Percentiles rank a stretch among this genome's conserved stretches.
These are phyloP conservation scores for Cephalopachus bancanus DNA, from an alignment of 2,797 vertebrate species.

Conservation along the genomic window DNA sequence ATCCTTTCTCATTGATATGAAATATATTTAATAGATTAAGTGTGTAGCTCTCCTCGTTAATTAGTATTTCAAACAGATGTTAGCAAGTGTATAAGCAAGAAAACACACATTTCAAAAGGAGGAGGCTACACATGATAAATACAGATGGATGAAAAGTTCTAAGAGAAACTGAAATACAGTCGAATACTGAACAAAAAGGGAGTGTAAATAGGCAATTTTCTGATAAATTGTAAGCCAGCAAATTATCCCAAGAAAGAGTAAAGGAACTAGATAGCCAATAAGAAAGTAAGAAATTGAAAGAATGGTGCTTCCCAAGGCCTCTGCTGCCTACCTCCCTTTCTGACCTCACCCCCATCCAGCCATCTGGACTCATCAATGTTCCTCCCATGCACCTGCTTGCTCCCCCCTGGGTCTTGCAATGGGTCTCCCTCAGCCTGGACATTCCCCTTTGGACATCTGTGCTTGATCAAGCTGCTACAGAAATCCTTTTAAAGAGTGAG, in stretches of 20 bases:
- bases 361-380: too few species aligned
- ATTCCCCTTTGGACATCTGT: neutral
- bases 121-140: neutral
- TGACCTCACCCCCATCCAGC: neutral
- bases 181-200: neutral
- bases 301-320: neutral
- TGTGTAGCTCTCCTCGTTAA: too few species aligned
- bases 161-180: conserved; percentile 3
- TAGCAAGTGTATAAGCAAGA: neutral
- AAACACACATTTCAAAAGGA: conserved; percentile 26
- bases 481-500: neutral
- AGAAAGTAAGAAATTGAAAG: neutral
- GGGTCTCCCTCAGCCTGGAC: neutral
- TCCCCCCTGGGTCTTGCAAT: neutral
- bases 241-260: neutral
- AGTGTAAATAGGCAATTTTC: neutral
- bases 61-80: neutral
- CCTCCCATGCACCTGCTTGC: neutral
- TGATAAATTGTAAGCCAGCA: neutral
- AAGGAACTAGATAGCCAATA: neutral
- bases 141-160: neutral
- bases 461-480: neutral
- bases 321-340: too few species aligned
- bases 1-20: neutral
- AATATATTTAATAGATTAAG: neutral